Evolutionary conservation across 1,140 invertebrate species (phyloP), one percentile per base, ranked within the genome.

Genomic region (Drosophila asahinai): DNA sequence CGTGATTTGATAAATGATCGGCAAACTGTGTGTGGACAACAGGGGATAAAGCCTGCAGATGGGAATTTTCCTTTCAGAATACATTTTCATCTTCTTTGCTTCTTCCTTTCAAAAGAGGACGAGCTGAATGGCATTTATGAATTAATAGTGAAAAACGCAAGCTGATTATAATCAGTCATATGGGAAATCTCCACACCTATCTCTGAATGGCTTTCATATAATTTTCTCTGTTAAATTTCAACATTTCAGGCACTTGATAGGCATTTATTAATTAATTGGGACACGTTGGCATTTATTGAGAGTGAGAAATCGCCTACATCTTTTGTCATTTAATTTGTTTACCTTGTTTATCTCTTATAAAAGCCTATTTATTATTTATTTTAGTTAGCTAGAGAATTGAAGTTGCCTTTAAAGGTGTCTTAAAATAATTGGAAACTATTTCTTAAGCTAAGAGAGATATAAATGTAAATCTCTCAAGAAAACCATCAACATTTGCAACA

Each of bases 1-100:
- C 38, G 25, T 22, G 47, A 30, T 65, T 42, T 86, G 79, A 86
- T 86, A 86, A 84, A 84, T 78, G 83, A 78, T 86, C 55, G 30
- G 9, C 1, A 14, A 55, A 40, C 15, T 71, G 30, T 63, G 62
- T 36, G 65, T 36, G 60, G 48, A 40, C 40, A 63, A 62, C 12
- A 47, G 19, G 47, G 30, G 14, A 74, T 43, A 58, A 59, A 30
- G 15, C 11, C 9, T 22, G 52, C 38, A 55, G 65, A 38, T 40
- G 47, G 12, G 2, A 40, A 30, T 27, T 58, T 22, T 27, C 19
- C 25, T 14, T 25, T 14, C 2, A 22, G 2, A 22, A 25, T 6
- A 8, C 0, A 36, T 68, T 17, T 17, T 30, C 22, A 15, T 30
- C 36, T 40, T 40, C n/a, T 22, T 36, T 49, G 17, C 7, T 59